Evolutionary conservation across 2,888 invertebrate species (phyloP).

Genomic region (Brenthis daphne): DNA sequence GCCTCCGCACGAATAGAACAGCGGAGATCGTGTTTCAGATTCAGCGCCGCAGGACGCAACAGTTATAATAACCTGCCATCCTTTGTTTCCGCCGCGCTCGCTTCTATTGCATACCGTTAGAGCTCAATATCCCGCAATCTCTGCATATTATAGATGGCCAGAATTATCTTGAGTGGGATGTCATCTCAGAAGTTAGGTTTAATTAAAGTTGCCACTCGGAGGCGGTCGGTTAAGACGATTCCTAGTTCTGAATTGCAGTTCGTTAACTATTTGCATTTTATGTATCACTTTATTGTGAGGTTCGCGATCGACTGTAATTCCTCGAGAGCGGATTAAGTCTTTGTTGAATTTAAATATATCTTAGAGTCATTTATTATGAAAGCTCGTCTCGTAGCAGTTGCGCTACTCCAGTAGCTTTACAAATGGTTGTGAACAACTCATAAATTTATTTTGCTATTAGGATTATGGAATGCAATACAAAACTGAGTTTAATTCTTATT

Average conservation of each 20-base stretch:
- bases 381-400: not conserved
- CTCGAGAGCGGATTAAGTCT: constrained; percentile 19
- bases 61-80: constrained; percentile 54
- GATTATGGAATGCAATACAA: no score
- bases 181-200: constrained; percentile 74
- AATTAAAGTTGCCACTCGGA: constrained; percentile 70
- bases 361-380: constrained; percentile 2
- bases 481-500: no score
- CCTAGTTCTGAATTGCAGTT: constrained; percentile 60
- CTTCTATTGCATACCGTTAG: constrained; percentile 42
- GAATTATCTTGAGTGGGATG: constrained; percentile 67
- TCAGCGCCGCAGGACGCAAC: constrained; percentile 61
- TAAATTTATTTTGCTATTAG: no score
- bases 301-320: constrained; percentile 29
- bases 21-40: constrained; percentile 48
- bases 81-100: constrained; percentile 14
- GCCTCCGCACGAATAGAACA: constrained; percentile 10
- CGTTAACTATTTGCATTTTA: constrained; percentile 64
- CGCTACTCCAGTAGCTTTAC: not conserved
- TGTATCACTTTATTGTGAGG: constrained; percentile 43
- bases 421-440: not conserved
- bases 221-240: constrained; percentile 63
- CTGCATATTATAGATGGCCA: constrained; percentile 39
- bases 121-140: constrained; percentile 38
- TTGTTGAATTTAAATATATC: constrained; percentile 17